Evolutionary conservation across 2,113 vertebrate species (phyloP).

Genomic region (Odontesthes bonariensis): DNA sequence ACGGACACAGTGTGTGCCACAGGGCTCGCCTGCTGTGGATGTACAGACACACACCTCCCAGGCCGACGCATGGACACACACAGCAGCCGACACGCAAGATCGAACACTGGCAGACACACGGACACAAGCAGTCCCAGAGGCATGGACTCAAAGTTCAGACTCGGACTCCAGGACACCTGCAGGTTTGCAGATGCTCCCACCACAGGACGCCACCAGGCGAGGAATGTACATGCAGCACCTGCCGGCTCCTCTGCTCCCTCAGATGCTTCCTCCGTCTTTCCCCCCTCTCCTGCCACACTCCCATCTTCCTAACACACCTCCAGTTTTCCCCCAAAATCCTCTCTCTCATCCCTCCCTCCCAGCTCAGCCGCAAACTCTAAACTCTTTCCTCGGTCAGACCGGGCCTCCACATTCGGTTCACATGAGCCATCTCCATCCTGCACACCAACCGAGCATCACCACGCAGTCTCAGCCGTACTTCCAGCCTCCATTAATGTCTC

Average conservation of each 20-base stretch:
- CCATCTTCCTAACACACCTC: conserved; percentile 55
- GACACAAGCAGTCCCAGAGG: conserved; percentile 33
- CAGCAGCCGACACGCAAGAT: neutral
- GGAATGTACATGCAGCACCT: conserved; percentile 65
- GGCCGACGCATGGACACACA: conserved; percentile 9
- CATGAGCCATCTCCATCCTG: conserved; percentile 55
- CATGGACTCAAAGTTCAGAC: conserved; percentile 38
- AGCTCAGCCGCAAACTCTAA: conserved; percentile 28
- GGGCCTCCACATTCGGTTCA: conserved; percentile 23
- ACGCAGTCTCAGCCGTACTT: conserved; percentile 61
- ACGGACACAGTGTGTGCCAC: neutral
- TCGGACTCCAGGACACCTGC: conserved; percentile 20
- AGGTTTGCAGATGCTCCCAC: conserved; percentile 16
- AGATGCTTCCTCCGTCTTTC: conserved; percentile 58
- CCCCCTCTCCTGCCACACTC: conserved; percentile 48
- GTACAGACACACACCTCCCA: conserved; percentile 4
- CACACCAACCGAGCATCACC: conserved; percentile 37
- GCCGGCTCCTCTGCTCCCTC: conserved; percentile 50
- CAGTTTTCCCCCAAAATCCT: conserved; percentile 20
- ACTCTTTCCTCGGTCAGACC: conserved; percentile 55
- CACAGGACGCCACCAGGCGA: conserved; percentile 24
- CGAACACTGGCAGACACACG: neutral
- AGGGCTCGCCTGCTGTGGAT: neutral
- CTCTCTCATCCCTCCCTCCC: conserved; percentile 10
- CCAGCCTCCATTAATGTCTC: conserved; percentile 40